phyloP scores from a whole-genome alignment of 2,113 vertebrate genomes.

The Ammodytes dubius region DNA sequence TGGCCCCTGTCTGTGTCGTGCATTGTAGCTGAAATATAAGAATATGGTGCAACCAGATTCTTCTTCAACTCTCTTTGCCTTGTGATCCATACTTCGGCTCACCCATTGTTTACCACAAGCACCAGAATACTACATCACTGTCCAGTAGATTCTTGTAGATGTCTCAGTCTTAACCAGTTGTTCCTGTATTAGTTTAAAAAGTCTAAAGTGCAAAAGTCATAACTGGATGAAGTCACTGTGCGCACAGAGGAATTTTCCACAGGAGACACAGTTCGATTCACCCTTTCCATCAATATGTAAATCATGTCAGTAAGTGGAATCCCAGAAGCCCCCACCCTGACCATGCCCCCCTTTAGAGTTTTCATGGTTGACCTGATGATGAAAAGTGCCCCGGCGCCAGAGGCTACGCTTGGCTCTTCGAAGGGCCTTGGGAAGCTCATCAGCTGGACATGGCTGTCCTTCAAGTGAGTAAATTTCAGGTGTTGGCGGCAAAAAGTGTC shows the following conservation, averaged over 20 bases:
- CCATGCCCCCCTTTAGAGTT: constrained; percentile 21
- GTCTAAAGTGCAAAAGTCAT: not conserved
- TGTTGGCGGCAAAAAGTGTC: constrained; percentile 37
- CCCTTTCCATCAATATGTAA: constrained; percentile 24
- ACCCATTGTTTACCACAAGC: constrained; percentile 37
- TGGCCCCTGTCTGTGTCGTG: constrained; percentile 62
- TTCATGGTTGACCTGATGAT: constrained; percentile 36
- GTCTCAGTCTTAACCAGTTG: not conserved
- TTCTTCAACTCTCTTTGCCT: constrained; percentile 38
- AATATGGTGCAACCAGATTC: constrained; percentile 45
- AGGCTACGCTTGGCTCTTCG: constrained; percentile 11
- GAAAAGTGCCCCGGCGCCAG: constrained; percentile 1
- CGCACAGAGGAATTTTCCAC: not conserved
- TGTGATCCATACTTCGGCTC: constrained; percentile 52
- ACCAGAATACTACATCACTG: constrained; percentile 25
- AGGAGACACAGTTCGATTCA: constrained; percentile 8
- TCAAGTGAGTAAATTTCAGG: constrained; percentile 48
- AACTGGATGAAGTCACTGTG: not conserved
- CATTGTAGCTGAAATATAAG: constrained; percentile 63
- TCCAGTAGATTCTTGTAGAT: not conserved
- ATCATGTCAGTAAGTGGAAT: constrained; percentile 12
- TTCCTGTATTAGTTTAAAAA: not conserved
- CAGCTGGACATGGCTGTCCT: constrained; percentile 31
- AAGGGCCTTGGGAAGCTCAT: constrained; percentile 37
- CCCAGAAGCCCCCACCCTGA: not conserved